Percentiles rank a stretch among this genome's conserved stretches.
phyloP scores from a whole-genome alignment of 1,140 invertebrate genomes.

The Portunus trituberculatus region DNA sequence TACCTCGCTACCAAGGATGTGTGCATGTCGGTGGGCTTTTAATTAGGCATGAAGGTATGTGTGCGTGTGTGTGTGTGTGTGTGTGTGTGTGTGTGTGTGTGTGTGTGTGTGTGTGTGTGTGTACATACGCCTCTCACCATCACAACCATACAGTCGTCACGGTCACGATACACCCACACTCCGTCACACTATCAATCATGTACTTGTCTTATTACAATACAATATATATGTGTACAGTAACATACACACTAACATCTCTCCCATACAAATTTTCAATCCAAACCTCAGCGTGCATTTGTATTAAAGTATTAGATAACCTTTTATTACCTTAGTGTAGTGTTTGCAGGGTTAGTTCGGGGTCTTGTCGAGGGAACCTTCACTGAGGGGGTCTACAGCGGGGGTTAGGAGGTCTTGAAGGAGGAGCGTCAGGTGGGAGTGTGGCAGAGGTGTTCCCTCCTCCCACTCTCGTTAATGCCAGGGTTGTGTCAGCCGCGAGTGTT shows the following conservation, averaged over 20 bases:
- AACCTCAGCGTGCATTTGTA: too few species aligned
- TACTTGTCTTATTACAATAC: too few species aligned
- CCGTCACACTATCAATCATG: too few species aligned
- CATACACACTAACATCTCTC: too few species aligned
- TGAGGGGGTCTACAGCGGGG: neutral
- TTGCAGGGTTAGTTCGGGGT: neutral
- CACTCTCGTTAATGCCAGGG: neutral
- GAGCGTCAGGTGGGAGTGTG: neutral
- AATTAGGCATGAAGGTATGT: neutral
- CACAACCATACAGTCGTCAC: too few species aligned
- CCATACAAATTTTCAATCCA: too few species aligned
- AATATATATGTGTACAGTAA: too few species aligned
- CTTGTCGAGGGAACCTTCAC: neutral
- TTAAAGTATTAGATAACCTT: too few species aligned
- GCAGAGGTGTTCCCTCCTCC: neutral
- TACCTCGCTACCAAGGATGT: neutral
- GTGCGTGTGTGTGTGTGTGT: neutral
- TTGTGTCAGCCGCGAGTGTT: neutral
- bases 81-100: constrained; percentile 20
- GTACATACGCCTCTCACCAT: neutral
- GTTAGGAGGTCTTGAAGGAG: neutral
- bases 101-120: constrained; percentile 20
- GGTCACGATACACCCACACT: too few species aligned
- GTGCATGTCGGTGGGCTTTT: neutral
- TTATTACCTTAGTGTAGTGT: too few species aligned